Conservation (phyloP, 2,797 vertebrate species). For the Odontamblyopus rebecca region DNA sequence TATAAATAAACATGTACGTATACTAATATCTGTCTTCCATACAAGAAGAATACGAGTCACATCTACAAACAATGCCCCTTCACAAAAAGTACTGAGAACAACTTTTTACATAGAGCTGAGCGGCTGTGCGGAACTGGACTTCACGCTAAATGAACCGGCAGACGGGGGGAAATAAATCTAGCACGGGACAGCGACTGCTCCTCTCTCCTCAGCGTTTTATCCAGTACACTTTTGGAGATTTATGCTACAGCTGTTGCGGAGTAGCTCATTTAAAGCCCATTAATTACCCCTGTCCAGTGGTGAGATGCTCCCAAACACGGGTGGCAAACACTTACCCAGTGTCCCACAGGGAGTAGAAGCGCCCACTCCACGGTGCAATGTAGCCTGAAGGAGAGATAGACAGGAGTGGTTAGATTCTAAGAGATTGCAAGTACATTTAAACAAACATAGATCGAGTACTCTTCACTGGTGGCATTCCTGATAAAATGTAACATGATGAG, state of each 20-base stretch:
- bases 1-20: background rate
- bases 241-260: conserved; percentile 1
- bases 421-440: background rate
- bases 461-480: background rate
- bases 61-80: background rate
- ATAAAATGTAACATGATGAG: background rate
- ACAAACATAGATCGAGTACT: conserved; percentile 8
- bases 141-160: conserved; percentile 7
- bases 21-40: background rate
- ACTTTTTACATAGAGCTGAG: background rate
- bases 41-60: background rate
- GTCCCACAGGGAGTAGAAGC: conserved; percentile 97
- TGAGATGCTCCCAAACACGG: conserved; percentile 1
- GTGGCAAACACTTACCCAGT: conserved; percentile 85
- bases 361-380: conserved; percentile 97
- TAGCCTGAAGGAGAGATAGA: conserved; percentile 80
- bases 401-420: conserved; percentile 5
- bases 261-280: conserved; percentile 4
- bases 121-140: background rate
- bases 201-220: background rate
- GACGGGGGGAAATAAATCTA: conserved; percentile 16
- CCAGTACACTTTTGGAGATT: background rate
- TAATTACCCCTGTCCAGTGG: background rate
- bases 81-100: background rate
- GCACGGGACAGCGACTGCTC: conserved; percentile 3